Base-by-base conservation (phyloP, 2,888 invertebrate species). In the Melinaea menophilus region DNA sequence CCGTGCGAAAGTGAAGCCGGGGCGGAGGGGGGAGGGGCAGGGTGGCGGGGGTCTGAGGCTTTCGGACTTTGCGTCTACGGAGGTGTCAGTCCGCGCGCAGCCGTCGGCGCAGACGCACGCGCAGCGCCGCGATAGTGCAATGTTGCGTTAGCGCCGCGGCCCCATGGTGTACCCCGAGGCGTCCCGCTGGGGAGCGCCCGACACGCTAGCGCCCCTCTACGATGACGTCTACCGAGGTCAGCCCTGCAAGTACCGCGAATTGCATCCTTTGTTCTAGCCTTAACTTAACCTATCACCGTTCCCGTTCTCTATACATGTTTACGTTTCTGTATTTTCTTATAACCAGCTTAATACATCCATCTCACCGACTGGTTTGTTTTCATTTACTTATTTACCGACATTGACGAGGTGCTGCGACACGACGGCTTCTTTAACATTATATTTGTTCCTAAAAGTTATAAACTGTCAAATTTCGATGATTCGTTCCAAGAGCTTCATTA, bases 211-310 rank as follows among this genome's bases (percentile, higher is more conserved):
- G 77, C 92, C 93, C 82, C 92, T 93, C 84, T 93, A 93, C 90
- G 93, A 93, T 81, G 93, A 93, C 88, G 92, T 92, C 79, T 93
- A 93, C 85, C 85, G 93, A 90, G 93, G 93, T 93, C 90, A 92
- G 91, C 83, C 82, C 81, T 75, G 75, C 77, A 77, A 77, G 72
- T 75, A 74, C 75, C 75, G 73, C 75, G 73, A 76, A 76, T 69
- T 72, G 71, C 74, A 75, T 75, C 75, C 74, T 74, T 75, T 77
- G 73, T 76, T 78, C 75, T 72, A 67, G 66, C 46, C 62, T 63
- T 62, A 62, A 57, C 64, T 64, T 68, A 64, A 61, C 63, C 61
- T 66, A 61, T 58, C 67, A 60, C 64, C 61, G 57, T 63, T 62
- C 55, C 69, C 67, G 70, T 72, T 72, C 72, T 69, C 66, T 69